These are phyloP conservation scores for Falco rusticolus DNA, from an alignment of 2,797 vertebrate genomes.

Conservation along the genomic window DNA sequence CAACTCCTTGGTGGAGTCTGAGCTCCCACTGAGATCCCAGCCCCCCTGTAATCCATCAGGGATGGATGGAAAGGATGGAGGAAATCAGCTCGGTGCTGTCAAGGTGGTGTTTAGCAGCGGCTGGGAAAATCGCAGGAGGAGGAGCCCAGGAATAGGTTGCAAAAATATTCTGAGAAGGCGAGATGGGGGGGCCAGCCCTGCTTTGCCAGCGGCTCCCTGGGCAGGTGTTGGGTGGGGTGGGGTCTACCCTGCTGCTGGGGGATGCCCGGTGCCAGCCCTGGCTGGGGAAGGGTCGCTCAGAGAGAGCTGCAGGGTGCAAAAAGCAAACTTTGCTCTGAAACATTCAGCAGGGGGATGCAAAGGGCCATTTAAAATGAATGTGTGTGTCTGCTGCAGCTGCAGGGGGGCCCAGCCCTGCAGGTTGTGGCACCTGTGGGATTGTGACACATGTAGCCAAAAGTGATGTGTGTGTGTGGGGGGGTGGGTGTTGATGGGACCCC, in stretches of 20 bases:
- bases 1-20: background rate
- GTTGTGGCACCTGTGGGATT: background rate
- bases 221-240: background rate
- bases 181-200: rapidly evolving
- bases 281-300: rapidly evolving
- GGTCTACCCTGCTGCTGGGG: background rate
- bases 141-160: background rate
- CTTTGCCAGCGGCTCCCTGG: background rate
- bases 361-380: background rate
- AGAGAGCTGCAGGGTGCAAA: background rate
- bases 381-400: rapidly evolving
- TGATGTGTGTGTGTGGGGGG: background rate
- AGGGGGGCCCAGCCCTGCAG: background rate
- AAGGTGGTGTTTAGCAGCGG: background rate
- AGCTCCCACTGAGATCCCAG: background rate
- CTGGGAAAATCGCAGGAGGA: background rate
- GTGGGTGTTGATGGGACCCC: rapidly evolving
- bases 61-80: background rate
- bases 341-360: background rate
- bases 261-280: background rate
- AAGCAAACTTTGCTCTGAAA: background rate
- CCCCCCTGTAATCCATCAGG: background rate
- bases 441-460: background rate
- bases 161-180: background rate
- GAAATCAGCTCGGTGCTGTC: background rate